A percentile compares a stretch with the other conserved stretches of the same genome.
Evolutionary conservation across 2,888 invertebrate species (phyloP).

Genomic region (Zygogramma bicolorata): DNA sequence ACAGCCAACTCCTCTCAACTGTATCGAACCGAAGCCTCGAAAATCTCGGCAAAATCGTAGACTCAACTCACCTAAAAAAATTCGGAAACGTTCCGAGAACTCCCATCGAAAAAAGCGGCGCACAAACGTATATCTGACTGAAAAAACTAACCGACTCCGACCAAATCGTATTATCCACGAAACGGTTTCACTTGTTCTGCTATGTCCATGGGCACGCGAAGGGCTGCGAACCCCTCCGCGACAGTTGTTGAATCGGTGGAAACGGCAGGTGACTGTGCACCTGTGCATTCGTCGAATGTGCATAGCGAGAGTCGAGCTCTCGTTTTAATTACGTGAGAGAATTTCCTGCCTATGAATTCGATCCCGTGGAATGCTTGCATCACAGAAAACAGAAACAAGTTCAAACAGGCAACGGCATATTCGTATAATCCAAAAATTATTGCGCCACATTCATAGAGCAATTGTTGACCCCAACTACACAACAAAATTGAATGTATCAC

Average conservation of each 20-base stretch:
- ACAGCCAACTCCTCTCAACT: too few relatives aligned
- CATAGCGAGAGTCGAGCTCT: not conserved
- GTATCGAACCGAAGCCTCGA: too few relatives aligned
- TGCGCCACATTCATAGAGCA: too few relatives aligned
- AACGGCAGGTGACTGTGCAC: constrained; percentile 5
- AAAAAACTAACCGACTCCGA: not conserved
- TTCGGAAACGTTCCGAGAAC: not conserved
- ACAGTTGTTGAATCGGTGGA: not conserved
- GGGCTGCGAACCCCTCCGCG: not conserved
- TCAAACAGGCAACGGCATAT: too few relatives aligned
- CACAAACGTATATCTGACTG: not conserved
- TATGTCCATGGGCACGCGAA: not conserved
- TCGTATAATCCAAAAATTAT: too few relatives aligned
- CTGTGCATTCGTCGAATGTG: not conserved
- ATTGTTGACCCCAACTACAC: too few relatives aligned
- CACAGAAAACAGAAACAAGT: too few relatives aligned
- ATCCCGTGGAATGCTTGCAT: too few relatives aligned
- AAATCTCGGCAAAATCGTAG: too few relatives aligned
- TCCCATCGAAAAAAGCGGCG: not conserved
- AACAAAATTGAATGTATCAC: too few relatives aligned
- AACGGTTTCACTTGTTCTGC: constrained; percentile 5
- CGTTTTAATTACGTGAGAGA: too few relatives aligned
- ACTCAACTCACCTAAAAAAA: constrained; percentile 3
- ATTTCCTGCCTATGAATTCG: too few relatives aligned
- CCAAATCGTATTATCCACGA: not conserved